These are phyloP conservation scores for Hyppa rectilinea DNA, from an alignment of 2,888 invertebrate genomes.

Conservation along the genomic window DNA sequence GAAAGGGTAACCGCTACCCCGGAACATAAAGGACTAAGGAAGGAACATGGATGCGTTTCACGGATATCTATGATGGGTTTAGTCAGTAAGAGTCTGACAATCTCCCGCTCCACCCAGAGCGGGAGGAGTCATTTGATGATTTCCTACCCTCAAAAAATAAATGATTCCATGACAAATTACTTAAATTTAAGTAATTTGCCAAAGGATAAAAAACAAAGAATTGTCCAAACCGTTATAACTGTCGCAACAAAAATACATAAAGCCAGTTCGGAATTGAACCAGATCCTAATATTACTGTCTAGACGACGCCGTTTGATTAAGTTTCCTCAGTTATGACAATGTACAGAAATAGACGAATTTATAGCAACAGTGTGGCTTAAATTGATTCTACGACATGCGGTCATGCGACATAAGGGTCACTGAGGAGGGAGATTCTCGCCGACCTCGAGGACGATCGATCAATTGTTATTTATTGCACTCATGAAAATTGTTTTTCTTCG, in stretches of 20 bases:
- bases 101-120: too few relatives aligned
- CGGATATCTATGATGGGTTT: too few relatives aligned
- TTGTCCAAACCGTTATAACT: conserved; percentile 25
- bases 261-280: conserved; percentile 36
- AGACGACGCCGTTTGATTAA: conserved; percentile 54
- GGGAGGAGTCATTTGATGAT: too few relatives aligned
- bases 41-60: too few relatives aligned
- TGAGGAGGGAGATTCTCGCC: conserved; percentile 40
- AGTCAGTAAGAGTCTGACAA: too few relatives aligned
- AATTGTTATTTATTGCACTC: conserved; percentile 50
- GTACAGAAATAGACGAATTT: conserved; percentile 44
- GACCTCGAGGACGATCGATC: conserved; percentile 48
- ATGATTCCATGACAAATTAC: conserved; percentile 46
- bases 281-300: conserved; percentile 48
- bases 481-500: conserved; percentile 56
- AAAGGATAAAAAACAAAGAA: conserved; percentile 42
- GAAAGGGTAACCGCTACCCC: too few relatives aligned
- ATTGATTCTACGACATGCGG: conserved; percentile 19
- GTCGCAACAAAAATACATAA: conserved; percentile 50
- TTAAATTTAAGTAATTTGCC: conserved; percentile 20
- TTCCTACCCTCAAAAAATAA: too few relatives aligned
- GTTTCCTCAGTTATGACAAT: conserved; percentile 47
- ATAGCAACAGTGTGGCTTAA: conserved; percentile 5
- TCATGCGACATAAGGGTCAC: conserved; percentile 56
- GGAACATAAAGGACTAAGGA: too few relatives aligned